phyloP scores from a whole-genome alignment of 2,113 vertebrate genomes.

The Gymnobelideus leadbeateri region DNA sequence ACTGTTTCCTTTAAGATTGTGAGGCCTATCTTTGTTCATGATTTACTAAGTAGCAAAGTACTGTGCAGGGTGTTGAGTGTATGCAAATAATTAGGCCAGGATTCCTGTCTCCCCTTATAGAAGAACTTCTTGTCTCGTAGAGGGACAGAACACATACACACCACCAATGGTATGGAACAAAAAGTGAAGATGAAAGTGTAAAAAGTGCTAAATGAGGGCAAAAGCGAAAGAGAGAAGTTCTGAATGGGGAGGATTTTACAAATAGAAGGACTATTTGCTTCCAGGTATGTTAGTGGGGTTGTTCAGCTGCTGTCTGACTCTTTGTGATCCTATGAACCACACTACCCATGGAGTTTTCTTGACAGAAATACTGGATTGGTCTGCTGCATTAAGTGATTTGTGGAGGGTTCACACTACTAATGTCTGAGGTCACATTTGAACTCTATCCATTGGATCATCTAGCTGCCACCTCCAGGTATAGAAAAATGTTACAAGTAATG shows the following conservation, averaged over 20 bases:
- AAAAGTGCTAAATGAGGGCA: not conserved
- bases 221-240: not conserved
- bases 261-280: not conserved
- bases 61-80: not conserved
- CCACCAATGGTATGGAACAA: not conserved
- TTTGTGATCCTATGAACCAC: not conserved
- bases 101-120: not conserved
- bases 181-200: not conserved
- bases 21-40: constrained; percentile 24
- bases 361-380: not conserved
- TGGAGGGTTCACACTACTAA: not conserved
- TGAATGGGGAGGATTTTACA: not conserved
- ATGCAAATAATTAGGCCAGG: not conserved
- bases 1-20: constrained; percentile 37
- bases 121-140: not conserved
- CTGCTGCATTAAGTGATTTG: not conserved
- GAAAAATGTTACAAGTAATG: not conserved
- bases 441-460: not conserved
- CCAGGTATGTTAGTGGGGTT: not conserved
- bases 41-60: constrained; percentile 17
- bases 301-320: not conserved
- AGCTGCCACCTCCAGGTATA: not conserved
- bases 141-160: not conserved
- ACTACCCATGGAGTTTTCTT: not conserved
- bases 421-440: not conserved